phyloP scores from a whole-genome alignment of 2,797 vertebrate genomes.

The Morus bassanus region DNA sequence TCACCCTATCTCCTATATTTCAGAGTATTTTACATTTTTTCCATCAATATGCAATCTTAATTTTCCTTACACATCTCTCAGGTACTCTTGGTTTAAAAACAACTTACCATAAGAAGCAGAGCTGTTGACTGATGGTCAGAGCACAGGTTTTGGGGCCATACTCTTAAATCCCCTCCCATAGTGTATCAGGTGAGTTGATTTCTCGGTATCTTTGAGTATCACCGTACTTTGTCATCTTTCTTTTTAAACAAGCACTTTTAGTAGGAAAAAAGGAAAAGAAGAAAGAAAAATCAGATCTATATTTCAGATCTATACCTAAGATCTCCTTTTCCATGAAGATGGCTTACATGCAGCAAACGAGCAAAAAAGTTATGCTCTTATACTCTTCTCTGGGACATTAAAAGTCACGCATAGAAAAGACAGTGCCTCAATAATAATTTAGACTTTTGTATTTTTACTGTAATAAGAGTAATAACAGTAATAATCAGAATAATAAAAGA shows the following conservation, averaged over 20 bases:
- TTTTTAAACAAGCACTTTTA: background rate
- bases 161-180: background rate
- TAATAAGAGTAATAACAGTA: background rate
- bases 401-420: background rate
- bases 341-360: background rate
- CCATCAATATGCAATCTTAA: conserved; percentile 72
- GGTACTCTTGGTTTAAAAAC: conserved; percentile 23
- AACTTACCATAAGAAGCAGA: background rate
- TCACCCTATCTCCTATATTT: conserved; percentile 65
- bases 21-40: conserved; percentile 69
- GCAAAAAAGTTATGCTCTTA: background rate
- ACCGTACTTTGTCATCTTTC: background rate
- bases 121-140: background rate
- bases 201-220: background rate
- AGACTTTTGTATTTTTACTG: background rate
- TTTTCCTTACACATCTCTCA: conserved; percentile 51
- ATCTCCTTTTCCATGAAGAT: background rate
- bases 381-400: background rate
- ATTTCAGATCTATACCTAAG: background rate
- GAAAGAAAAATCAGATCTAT: background rate
- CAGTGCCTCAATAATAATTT: background rate
- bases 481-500: background rate
- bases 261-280: background rate
- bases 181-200: background rate
- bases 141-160: background rate